Evolutionary conservation across 1,140 invertebrate genomes (phyloP), one percentile per base, ranked within the genome.

Genomic region (Trichonephila inaurata): DNA sequence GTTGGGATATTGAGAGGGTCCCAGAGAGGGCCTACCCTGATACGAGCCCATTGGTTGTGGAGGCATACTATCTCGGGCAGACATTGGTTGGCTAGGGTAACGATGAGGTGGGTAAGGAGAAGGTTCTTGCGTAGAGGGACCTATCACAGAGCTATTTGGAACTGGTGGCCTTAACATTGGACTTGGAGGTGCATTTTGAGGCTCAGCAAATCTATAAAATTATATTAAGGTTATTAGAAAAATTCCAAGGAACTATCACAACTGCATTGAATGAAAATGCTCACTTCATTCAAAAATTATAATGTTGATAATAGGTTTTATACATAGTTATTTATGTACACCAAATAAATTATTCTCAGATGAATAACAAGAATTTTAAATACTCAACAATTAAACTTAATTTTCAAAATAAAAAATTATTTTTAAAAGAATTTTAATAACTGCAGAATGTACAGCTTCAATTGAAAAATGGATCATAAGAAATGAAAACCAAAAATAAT

Each of bases 1-100:
- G 62, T 94, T 94, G n/a, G 94, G 86, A 87, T 91, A 92, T 19
- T 87, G 83, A 3, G 94, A 91, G 40, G 91, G 94, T 21, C 90
- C 90, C 62, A 92, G n/a, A 14, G 93, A 28, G 19, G 94, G 91
- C 33, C 92, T 89, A 12, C 91, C 94, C 77, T 93, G 92, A 60
- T 81, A 93, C n/a, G 92, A 93, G 19, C 85, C 69, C 62, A 89
- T 72, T 4, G 85, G 88, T 33, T 91, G 94, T 12, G 89, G 94
- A 44, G 94, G 81, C 83, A 91, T 69, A 62, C 33, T 61, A 44
- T 94, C 93, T 28, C 89, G 69, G 28, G 60, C 72, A 24, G 87
- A 21, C 88, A 91, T 94, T 3, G 93, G 77, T n/a, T 90, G 93
- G 58, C 44, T 86, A 8, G 72, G 87, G 7, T 94, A 94, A 10